Base-by-base conservation (phyloP, 2,888 invertebrate species). In the Spilosoma lubricipeda region DNA sequence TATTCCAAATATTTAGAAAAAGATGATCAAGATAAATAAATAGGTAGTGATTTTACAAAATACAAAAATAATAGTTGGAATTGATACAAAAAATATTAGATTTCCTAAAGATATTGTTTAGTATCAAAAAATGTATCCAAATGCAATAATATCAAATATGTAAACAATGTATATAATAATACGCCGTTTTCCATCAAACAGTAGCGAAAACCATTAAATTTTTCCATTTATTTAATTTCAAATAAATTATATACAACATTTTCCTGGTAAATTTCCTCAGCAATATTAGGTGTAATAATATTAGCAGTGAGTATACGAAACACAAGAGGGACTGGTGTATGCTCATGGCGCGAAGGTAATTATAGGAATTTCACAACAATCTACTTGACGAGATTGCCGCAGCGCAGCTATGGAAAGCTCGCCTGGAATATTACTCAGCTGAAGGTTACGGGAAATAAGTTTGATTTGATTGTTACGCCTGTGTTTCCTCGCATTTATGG, bases 301-400 rank as follows among this genome's bases (percentile, higher is more conserved):
- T 39, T 67, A 39, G 48, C 48, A 42, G 48, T 42, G 39, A 69
- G 33, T 33, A 30, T 67, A 63, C 70, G 64, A 33, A 36, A 59
- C 48, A 59, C 48, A 23, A 52, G 15, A n/a, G 52, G n/a, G 64
- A 33, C 63, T 63, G 15, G 18, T 63, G 27, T 63, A 63, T 63
- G 63, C 30, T 30, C 63, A 63, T 27, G 27, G 59, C 27, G 59
- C 27, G 59, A 15, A 67, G 36, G 42, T 68, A 83, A 85, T 83
- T 72, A 77, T 69, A 81, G 81, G 73, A 80, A 82, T 83, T 77
- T 63, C 30, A 80, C 59, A 75, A 27, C 75, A 80, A 80, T 83
- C 72, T 66, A 70, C 64, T 59, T 77, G 66, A 85, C 70, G 66
- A 30, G 30, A 70, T 30, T 33, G 39, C 39, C 15, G 18, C 27